Conservation (phyloP, 2,888 invertebrate genomes). For the Automeris io region DNA sequence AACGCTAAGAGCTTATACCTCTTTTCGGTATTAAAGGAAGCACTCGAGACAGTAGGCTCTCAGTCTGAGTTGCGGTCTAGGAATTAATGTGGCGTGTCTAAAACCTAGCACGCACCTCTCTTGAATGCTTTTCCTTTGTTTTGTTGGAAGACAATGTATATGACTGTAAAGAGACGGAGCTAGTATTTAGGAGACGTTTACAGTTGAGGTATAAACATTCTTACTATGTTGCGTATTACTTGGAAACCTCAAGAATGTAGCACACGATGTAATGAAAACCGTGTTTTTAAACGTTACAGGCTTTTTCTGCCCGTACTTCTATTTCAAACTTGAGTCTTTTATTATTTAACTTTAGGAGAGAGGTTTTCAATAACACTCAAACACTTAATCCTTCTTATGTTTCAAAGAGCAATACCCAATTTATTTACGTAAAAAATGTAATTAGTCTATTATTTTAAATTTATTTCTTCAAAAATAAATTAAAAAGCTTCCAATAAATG, state of each 20-base stretch:
- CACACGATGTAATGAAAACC: no score
- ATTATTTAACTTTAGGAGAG: no score
- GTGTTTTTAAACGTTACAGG: no score
- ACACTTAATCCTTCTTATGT: no score
- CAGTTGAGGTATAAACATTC: neutral
- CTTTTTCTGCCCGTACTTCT: no score
- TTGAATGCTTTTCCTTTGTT: slow-evolving; percentile 45
- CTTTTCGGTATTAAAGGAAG: slow-evolving; percentile 18
- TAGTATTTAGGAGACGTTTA: neutral
- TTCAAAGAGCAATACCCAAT: no score
- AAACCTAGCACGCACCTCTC: slow-evolving; percentile 55
- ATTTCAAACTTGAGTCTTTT: no score
- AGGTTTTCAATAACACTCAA: no score
- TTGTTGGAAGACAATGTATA: slow-evolving; percentile 7
- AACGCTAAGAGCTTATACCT: slow-evolving; percentile 8
- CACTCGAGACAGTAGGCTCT: slow-evolving; percentile 66
- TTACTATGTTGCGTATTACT: neutral
- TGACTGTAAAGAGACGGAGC: neutral
- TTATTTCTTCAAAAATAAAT: no score
- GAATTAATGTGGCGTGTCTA: slow-evolving; percentile 67
- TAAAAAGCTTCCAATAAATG: no score
- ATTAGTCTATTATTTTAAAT: no score
- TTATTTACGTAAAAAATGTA: no score
- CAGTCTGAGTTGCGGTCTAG: slow-evolving; percentile 53
- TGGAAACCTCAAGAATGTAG: neutral